Evolutionary conservation across 2,113 vertebrate genomes (phyloP).

Genomic region (Ramphastos sulfuratus): DNA sequence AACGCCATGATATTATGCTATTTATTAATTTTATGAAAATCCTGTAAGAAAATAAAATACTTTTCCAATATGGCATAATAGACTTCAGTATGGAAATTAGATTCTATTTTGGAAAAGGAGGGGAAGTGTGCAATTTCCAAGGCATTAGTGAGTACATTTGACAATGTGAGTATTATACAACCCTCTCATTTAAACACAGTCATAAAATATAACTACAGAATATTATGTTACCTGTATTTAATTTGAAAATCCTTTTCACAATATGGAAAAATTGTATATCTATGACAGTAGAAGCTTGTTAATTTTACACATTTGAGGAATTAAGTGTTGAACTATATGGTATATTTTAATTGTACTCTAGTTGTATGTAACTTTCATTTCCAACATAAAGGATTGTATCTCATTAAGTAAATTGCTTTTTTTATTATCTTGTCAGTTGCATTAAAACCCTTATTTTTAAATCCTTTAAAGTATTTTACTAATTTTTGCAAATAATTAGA

Average conservation of each 20-base stretch:
- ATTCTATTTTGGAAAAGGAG: constrained; percentile 61
- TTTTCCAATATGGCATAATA: constrained; percentile 66
- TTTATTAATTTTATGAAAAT: constrained; percentile 62
- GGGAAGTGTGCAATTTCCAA: constrained; percentile 66
- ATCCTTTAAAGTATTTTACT: constrained; percentile 74
- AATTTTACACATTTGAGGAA: constrained; percentile 76
- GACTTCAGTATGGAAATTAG: constrained; percentile 71
- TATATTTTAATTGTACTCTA: constrained; percentile 77
- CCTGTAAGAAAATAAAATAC: constrained; percentile 48
- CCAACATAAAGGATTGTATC: constrained; percentile 74
- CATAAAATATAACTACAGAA: constrained; percentile 65
- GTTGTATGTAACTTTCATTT: constrained; percentile 75
- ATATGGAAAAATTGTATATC: constrained; percentile 74
- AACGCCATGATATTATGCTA: constrained; percentile 54
- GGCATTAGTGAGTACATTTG: constrained; percentile 68
- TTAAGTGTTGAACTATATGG: constrained; percentile 76
- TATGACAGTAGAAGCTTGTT: constrained; percentile 76
- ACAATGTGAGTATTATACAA: constrained; percentile 71
- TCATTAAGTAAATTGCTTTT: constrained; percentile 76
- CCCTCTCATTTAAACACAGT: constrained; percentile 71
- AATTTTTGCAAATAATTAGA: constrained; percentile 75
- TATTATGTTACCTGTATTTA: constrained; percentile 73
- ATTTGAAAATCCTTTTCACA: constrained; percentile 70
- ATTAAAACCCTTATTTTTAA: constrained; percentile 79
- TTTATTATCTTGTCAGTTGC: constrained; percentile 75